Base-by-base conservation (phyloP, 2,888 invertebrate species). In the Sclerodermus sp. region DNA sequence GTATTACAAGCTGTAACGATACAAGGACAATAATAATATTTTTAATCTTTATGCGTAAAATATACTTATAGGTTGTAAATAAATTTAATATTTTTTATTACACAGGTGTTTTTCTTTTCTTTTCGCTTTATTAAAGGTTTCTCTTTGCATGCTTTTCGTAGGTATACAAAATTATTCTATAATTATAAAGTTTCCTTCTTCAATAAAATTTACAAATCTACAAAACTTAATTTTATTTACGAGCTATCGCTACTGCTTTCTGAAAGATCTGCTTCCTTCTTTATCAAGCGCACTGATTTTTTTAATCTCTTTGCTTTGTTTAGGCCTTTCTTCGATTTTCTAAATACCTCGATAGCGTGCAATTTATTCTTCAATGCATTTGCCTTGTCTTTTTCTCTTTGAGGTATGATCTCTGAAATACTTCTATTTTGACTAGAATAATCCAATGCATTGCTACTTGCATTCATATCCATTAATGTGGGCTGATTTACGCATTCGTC, bases 331-430 rank as follows among this genome's bases (percentile, higher is more conserved):
- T 83, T 85, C 0, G 85, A 83, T 75, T 86, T 89, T 57, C 87
- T 82, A 57, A 88, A 86, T 45, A 88, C 67, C 74, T 89, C 88
- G 40, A 90, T 89, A 0, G 92, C 91, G 73, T 86, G 86, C 66
- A 88, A 77, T 78, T 88, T 91, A 60, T 85, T 87, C 68, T 85
- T 82, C 39, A 88, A 76, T 56, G 87, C 79, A 67, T 84, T 81
- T 53, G 82, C 80, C 72, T 85, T 84, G 57, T 87, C 86, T 54
- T 82, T 84, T 71, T 89, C 87, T 58, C 85, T 83, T 70, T 92
- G 91, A 0, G 90, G 90, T 68, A 92, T 91, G 1, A 56, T 59
- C 53, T 75, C 74, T 14, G 67, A 53, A 30, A 47, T 45, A 17
- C 42, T 44, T 18, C 53, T 53, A 12, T 45, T 23, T 8, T 23